phyloP scores from a whole-genome alignment of 2,113 vertebrate species.

The Procavia capensis region DNA sequence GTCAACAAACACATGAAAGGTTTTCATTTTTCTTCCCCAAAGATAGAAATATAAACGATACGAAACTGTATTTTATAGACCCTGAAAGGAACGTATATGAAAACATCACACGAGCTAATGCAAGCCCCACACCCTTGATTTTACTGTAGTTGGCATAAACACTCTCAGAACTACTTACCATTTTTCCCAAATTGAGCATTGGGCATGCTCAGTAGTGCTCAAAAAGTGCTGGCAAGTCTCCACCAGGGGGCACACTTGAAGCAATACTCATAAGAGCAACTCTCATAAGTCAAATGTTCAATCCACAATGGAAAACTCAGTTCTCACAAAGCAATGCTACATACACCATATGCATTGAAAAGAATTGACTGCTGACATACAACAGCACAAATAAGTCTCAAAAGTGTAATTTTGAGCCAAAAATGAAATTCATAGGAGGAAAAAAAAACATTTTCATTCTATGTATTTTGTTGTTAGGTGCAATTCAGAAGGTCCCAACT shows the following conservation, averaged over 20 bases:
- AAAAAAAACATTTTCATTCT: neutral
- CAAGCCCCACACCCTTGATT: neutral
- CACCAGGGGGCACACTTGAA: neutral
- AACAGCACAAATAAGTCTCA: accelerated
- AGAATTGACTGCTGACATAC: accelerated
- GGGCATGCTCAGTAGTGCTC: too few species aligned
- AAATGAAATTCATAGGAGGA: neutral
- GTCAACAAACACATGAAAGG: neutral
- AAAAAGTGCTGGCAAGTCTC: accelerated
- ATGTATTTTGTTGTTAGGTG: neutral
- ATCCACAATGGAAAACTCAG: accelerated
- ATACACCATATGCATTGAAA: accelerated
- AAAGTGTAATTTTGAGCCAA: neutral
- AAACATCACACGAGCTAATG: accelerated
- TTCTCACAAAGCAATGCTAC: accelerated
- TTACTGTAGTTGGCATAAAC: too few species aligned
- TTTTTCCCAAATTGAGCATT: neutral
- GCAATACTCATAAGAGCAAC: neutral
- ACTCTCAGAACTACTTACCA: neutral
- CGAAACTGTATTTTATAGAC: neutral
- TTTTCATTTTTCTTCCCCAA: neutral
- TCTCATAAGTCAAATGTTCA: neutral
- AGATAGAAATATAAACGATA: neutral
- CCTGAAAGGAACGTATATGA: neutral
- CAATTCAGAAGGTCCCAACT: too few species aligned